phyloP scores from a whole-genome alignment of 2,113 vertebrate genomes.

The Phalacrocorax carbo region DNA sequence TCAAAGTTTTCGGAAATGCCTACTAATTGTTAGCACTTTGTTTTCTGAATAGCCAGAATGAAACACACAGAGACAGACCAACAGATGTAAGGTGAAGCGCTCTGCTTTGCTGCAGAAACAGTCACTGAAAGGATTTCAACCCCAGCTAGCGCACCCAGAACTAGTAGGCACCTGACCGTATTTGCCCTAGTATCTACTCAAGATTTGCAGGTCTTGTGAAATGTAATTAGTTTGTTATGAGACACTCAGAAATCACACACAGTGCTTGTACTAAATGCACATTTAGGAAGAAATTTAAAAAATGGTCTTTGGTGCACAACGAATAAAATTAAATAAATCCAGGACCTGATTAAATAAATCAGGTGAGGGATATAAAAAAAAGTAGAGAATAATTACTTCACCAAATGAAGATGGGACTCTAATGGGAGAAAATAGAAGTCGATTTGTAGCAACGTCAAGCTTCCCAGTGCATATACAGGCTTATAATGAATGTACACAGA shows the following conservation, averaged over 20 bases:
- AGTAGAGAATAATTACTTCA: not conserved
- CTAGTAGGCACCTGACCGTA: fast-evolving
- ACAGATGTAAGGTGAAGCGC: not conserved
- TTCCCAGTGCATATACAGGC: not conserved
- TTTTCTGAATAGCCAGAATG: not conserved
- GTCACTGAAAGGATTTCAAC: not conserved
- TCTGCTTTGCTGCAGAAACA: not conserved
- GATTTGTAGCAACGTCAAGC: not conserved
- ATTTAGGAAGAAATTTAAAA: not conserved
- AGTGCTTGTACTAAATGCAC: not conserved
- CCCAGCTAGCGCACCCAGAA: not conserved
- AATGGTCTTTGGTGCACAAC: fast-evolving
- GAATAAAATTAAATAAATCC: not conserved
- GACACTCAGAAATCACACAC: not conserved
- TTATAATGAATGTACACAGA: not conserved
- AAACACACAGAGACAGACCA: not conserved
- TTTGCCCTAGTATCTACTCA: not conserved
- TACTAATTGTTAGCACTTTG: not conserved
- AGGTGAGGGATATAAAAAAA: not conserved
- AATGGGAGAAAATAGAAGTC: not conserved
- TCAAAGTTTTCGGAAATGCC: not conserved
- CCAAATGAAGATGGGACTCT: not conserved
- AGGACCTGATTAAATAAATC: not conserved
- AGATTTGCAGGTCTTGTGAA: not conserved
- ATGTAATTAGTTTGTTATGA: not conserved